Percentiles rank a stretch among this genome's conserved stretches.
Evolutionary conservation across 1,140 invertebrate genomes (phyloP).

Genomic region (Diploscapter pachys): DNA sequence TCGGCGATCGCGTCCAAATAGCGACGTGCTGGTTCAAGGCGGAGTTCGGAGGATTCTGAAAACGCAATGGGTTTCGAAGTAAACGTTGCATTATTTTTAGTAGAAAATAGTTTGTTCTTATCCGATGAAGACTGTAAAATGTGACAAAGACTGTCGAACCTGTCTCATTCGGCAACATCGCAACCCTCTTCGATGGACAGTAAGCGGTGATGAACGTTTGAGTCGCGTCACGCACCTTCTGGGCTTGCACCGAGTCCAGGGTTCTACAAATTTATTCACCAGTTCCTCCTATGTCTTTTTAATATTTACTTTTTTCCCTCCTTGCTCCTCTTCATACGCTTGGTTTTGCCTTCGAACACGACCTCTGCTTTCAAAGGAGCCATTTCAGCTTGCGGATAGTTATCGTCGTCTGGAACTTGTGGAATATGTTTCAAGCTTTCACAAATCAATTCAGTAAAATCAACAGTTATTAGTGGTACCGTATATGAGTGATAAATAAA

Average conservation of each 20-base stretch:
- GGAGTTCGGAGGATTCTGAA: neutral
- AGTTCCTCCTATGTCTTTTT: neutral
- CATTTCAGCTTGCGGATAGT: conserved; percentile 45
- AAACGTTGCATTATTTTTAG: no score
- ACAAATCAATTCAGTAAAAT: neutral
- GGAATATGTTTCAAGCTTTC: conserved; percentile 1
- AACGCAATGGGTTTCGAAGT: no score
- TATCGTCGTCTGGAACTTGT: conserved; percentile 32
- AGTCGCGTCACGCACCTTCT: conserved; percentile 6
- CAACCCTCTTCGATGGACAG: conserved; percentile 43
- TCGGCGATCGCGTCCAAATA: conserved; percentile 79
- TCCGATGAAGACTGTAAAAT: neutral
- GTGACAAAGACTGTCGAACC: conserved; percentile 3
- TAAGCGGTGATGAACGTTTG: neutral
- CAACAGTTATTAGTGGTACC: neutral
- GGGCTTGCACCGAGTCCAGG: neutral
- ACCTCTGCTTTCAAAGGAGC: conserved; percentile 56
- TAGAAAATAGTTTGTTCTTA: no score
- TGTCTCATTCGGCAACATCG: conserved; percentile 37
- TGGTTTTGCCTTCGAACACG: conserved; percentile 51
- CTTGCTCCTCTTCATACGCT: conserved; percentile 26
- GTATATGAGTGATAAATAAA: conserved; percentile 2
- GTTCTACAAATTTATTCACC: neutral
- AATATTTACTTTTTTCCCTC: conserved; percentile 23
- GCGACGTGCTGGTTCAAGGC: conserved; percentile 63